These are phyloP conservation scores for Cephus sareptanus DNA, from an alignment of 2,888 invertebrate genomes.

Conservation along the genomic window DNA sequence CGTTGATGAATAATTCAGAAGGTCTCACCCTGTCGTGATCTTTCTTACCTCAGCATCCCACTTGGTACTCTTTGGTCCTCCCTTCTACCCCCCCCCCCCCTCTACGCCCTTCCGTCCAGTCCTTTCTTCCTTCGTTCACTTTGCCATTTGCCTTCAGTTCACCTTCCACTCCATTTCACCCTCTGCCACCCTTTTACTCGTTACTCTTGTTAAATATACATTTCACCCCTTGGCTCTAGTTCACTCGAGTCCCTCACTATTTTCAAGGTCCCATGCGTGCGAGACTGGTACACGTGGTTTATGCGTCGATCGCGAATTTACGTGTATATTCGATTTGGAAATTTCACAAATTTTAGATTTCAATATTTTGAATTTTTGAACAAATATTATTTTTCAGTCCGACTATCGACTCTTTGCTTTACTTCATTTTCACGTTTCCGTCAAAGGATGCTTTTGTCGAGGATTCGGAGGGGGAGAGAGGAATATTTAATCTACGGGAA, in stretches of 20 bases:
- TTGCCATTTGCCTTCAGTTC: slow-evolving; percentile 13
- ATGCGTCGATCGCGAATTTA: too few relatives aligned
- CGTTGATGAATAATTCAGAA: slow-evolving; percentile 29
- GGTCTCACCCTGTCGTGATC: slow-evolving; percentile 18
- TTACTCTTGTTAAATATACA: slow-evolving; percentile 31
- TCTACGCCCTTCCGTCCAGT: neutral
- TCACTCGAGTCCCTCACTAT: neutral
- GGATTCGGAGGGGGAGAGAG: neutral
- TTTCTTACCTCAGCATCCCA: slow-evolving; percentile 1
- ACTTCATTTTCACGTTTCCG: neutral
- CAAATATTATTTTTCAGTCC: neutral
- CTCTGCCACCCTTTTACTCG: slow-evolving; percentile 21
- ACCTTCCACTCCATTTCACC: slow-evolving; percentile 26
- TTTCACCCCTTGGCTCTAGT: slow-evolving; percentile 2
- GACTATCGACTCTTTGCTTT: neutral
- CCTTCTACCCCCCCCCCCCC: neutral
- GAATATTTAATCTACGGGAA: neutral
- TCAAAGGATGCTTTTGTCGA: neutral
- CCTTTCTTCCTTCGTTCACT: slow-evolving; percentile 12
- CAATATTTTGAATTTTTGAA: neutral
- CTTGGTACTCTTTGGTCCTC: neutral
- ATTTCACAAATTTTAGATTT: neutral
- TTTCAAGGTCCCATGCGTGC: neutral
- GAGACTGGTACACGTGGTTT: too few relatives aligned
- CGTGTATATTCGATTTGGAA: too few relatives aligned